Percentiles rank a stretch among this genome's conserved stretches.
These are phyloP conservation scores for Aradophagus sp. DNA, from an alignment of 1,140 invertebrate genomes.

Conservation along the genomic window DNA sequence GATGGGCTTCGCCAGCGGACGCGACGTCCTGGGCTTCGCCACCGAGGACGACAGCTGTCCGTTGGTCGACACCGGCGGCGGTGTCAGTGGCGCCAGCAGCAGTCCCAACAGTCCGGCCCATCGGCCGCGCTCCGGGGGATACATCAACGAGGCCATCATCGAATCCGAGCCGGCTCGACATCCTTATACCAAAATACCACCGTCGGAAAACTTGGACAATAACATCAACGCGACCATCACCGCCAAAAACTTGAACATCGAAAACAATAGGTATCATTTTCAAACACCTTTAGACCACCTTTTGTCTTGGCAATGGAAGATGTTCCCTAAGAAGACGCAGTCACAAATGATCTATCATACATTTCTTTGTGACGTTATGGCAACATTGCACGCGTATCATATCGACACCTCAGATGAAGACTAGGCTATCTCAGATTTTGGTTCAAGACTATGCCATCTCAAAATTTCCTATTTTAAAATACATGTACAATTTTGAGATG, in stretches of 20 bases:
- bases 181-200: conserved; percentile 71
- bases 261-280: conserved; percentile 76
- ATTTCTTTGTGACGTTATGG: too few relatives aligned
- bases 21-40: conserved; percentile 69
- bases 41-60: conserved; percentile 79
- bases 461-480: too few relatives aligned
- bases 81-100: conserved; percentile 75
- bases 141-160: conserved; percentile 83
- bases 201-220: conserved; percentile 73
- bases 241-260: conserved; percentile 76
- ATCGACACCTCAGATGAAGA: too few relatives aligned
- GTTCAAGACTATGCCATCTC: too few relatives aligned
- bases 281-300: too few relatives aligned
- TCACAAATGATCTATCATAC: too few relatives aligned
- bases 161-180: conserved; percentile 70
- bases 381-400: too few relatives aligned
- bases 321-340: too few relatives aligned
- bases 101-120: conserved; percentile 76
- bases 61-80: conserved; percentile 76
- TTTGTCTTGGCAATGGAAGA: too few relatives aligned
- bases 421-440: too few relatives aligned
- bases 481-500: too few relatives aligned
- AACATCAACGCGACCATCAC: conserved; percentile 73
- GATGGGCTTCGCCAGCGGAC: conserved; percentile 79
- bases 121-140: conserved; percentile 81